Base-by-base conservation (phyloP, 35 echinoderm and acorn worm species). In the Ophioderma brevispina region DNA sequence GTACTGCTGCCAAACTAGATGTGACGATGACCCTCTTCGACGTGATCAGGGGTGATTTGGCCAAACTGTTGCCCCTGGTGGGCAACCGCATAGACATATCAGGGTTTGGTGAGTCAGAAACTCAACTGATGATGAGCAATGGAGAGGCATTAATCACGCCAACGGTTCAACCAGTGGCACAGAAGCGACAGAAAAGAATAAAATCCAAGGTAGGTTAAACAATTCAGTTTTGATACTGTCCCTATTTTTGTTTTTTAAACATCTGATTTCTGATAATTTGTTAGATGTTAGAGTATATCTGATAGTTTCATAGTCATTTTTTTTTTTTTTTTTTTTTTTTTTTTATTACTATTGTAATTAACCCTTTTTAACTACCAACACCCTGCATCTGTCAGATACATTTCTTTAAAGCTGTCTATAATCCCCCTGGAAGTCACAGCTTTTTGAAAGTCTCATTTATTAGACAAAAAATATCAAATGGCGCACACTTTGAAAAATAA, bases 61-160 rank as follows among this genome's bases (percentile, higher is more conserved):
- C 84, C n/a, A 75, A 80, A 18, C 87, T 94, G 81, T 88, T 93
- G 25, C 32, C 81, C 19, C 86, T 97, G 40, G 78, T 90, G 31
- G 95, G 95, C 17, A 97, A 97, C 37, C 78, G 95, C 13, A 97
- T 97, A 39, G 89, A 94, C 75, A 88, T 82, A 38, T 14, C 23
- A 4, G 14, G 34, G 36, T 80, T 50, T 17, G 39, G 82, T 35
- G 82, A 70, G 0, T 85, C 82, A 19, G 82, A 85, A 85, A 55
- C 36, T 50, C 30, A 17, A 33, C 34, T 30, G 82, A 85, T 17
- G 82, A 85, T 52, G 59, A 35, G 70, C 34, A 63, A 82, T 35
- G 56, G 49, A 14, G 36, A 39, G 30, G 32, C 30, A 76, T 32
- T 32, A 19, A 37, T 18, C 64, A n/a, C 34, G 75, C n/a, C 63